Conservation (phyloP, 2,797 vertebrate genomes). For the Sebastes vulpes region DNA sequence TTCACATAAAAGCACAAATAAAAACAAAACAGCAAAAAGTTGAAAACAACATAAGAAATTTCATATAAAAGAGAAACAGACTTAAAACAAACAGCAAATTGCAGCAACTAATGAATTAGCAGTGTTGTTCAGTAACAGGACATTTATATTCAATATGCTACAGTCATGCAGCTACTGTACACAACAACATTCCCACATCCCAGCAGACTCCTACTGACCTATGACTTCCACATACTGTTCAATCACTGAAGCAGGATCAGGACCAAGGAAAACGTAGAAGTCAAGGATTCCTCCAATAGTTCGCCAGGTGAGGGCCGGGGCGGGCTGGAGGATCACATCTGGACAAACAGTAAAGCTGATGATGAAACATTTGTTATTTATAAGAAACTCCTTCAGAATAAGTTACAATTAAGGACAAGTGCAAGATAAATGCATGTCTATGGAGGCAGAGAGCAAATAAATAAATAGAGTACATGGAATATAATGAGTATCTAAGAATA, state of each 20-base stretch:
- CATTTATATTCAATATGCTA: background rate
- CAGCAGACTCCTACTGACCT: conserved; percentile 81
- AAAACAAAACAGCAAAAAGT: background rate
- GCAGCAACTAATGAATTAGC: too few relatives aligned
- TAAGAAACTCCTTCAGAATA: background rate
- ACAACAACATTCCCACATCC: background rate
- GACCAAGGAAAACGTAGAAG: conserved; percentile 92
- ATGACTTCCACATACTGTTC: conserved; percentile 91
- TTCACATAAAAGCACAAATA: background rate
- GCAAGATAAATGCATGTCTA: background rate
- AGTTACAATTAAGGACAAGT: background rate
- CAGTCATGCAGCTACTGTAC: background rate
- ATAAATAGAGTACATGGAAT: background rate
- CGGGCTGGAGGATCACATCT: conserved; percentile 89
- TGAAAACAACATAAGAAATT: background rate
- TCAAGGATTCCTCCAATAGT: conserved; percentile 92
- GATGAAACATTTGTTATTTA: background rate
- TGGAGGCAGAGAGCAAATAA: background rate
- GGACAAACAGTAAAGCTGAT: background rate
- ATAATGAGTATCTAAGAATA: background rate
- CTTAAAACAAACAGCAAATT: background rate
- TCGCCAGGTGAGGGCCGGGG: conserved; percentile 92
- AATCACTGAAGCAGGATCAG: conserved; percentile 86
- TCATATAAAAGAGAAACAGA: background rate
- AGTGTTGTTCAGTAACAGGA: background rate